phyloP scores from a whole-genome alignment of 2,113 vertebrate genomes.

The Rallus limicola region DNA sequence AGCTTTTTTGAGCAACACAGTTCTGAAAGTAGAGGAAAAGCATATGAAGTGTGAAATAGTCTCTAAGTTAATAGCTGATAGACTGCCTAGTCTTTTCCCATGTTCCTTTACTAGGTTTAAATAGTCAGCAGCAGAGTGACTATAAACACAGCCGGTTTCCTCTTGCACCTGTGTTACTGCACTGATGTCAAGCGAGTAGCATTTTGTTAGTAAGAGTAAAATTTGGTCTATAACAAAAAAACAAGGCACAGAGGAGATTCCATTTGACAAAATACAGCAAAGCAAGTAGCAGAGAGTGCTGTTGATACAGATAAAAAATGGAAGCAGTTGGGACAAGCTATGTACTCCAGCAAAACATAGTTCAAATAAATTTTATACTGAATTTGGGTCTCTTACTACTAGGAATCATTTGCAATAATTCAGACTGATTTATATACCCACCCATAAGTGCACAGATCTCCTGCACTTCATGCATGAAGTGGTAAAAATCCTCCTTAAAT shows the following conservation, averaged over 20 bases:
- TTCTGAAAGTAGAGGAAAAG: slow-evolving; percentile 6
- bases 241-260: not conserved
- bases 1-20: not conserved
- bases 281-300: not conserved
- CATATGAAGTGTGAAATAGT: not conserved
- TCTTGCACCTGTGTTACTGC: not conserved
- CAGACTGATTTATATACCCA: not conserved
- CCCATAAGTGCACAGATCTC: not conserved
- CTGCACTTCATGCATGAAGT: not conserved
- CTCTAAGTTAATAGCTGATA: not conserved
- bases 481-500: not conserved
- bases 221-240: not conserved
- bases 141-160: not conserved
- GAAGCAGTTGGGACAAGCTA: not conserved
- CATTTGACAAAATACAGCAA: not conserved
- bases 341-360: not conserved
- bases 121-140: not conserved
- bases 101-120: not conserved
- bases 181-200: not conserved
- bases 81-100: not conserved
- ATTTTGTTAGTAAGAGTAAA: not conserved
- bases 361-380: not conserved
- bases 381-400: not conserved
- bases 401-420: not conserved
- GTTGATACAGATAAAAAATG: not conserved